Evolutionary conservation across 2,888 invertebrate species (phyloP), one percentile per base, ranked within the genome.

Genomic region (Eupsilia transversa): DNA sequence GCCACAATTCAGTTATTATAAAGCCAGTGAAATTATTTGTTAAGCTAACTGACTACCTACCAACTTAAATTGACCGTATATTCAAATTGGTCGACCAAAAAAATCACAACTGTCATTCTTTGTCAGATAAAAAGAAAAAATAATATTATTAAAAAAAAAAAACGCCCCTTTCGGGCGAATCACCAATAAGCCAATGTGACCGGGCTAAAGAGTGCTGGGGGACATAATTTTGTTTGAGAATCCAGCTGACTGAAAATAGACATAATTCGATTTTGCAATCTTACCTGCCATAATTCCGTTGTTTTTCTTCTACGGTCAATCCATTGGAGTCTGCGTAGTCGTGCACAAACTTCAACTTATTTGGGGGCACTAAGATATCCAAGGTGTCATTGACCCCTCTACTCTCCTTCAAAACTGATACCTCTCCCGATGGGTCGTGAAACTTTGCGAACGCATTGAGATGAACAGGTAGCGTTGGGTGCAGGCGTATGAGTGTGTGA

Each of bases 211-310:
- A n/a, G n/a, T n/a, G n/a, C n/a, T n/a, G n/a, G n/a, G n/a, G n/a
- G n/a, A n/a, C n/a, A n/a, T n/a, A n/a, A n/a, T 12, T 52, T 52
- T 52, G 10, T n/a, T 52, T n/a, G 1, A n/a, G 9, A 10, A 20
- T n/a, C n/a, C 3, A 49, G 1, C n/a, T 9, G n/a, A 52, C 52
- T 1, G 3, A n/a, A 52, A n/a, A 52, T 10, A 3, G 20, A 41
- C 27, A 20, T 10, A 3, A 10, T 38, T 38, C n/a, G n/a, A 61
- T 38, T 17, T 61, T 61, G 52, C 9, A 27, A 54, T 35, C 90
- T 74, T 64, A 95, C 96, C 94, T 93, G 77, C 96, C 95, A 88
- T 96, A 96, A 75, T 94, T 85, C 9, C 75, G 77, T 7, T 89
- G 75, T 73, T 93, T 94, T 0, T 92, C 80, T 67, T 92, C 90